These are phyloP conservation scores for Oxyscelio sp. DNA, from an alignment of 2,888 invertebrate species.

Conservation along the genomic window DNA sequence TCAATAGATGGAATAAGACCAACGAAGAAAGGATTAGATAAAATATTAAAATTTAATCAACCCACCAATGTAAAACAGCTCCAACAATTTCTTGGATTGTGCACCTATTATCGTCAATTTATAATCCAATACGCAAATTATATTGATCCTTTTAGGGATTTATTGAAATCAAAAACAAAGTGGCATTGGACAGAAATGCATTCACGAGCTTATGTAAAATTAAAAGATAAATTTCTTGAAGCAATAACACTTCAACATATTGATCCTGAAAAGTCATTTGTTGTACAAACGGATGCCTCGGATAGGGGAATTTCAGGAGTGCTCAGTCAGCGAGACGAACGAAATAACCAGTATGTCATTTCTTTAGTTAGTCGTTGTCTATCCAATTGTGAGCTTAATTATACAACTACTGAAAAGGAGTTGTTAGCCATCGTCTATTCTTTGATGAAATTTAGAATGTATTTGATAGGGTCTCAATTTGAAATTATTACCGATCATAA, in stretches of 20 bases:
- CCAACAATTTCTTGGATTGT: background rate
- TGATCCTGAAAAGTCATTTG: background rate
- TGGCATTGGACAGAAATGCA: background rate
- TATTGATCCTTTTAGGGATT: background rate
- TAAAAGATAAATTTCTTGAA: background rate
- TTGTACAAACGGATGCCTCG: no score
- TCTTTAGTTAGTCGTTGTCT: background rate
- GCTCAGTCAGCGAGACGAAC: no score
- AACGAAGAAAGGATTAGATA: background rate
- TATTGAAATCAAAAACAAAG: background rate
- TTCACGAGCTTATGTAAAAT: background rate
- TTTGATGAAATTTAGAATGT: background rate
- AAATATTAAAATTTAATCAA: background rate
- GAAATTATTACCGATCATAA: slow-evolving; percentile 10
- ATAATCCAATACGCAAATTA: background rate
- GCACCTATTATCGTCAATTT: slow-evolving; percentile 4
- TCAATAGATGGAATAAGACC: background rate
- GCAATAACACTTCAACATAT: background rate
- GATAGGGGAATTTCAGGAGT: no score
- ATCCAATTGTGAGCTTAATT: background rate
- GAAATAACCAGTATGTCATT: no score
- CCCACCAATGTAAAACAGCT: background rate
- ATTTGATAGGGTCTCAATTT: background rate
- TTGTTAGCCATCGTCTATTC: background rate
- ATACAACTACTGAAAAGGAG: background rate